Evolutionary conservation across 2,888 invertebrate genomes (phyloP).

Genomic region (Perizoma flavofasciatum): DNA sequence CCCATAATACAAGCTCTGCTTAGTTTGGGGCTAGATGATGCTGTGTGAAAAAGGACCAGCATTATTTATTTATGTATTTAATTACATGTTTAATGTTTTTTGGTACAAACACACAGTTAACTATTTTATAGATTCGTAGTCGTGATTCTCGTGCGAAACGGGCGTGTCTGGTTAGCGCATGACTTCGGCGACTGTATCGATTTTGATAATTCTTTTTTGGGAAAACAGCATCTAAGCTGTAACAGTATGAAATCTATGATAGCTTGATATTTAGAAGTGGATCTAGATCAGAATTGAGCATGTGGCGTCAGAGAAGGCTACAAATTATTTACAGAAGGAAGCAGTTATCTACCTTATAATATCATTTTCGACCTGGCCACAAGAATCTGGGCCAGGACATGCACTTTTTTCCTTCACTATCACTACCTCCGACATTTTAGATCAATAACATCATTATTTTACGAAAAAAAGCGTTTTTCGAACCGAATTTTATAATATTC

Average conservation of each 20-base stretch:
- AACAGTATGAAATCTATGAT: too few species aligned
- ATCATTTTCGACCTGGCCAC: neutral
- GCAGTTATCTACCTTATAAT: slow-evolving; percentile 6
- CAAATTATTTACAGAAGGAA: too few species aligned
- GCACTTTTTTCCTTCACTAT: slow-evolving; percentile 16
- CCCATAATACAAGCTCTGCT: too few species aligned
- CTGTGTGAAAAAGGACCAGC: too few species aligned
- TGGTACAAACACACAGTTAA: too few species aligned
- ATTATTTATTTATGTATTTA: too few species aligned
- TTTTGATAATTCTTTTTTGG: slow-evolving; percentile 18
- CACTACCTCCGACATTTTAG: slow-evolving; percentile 18
- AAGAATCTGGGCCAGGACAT: slow-evolving; percentile 7
- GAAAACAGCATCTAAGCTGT: neutral
- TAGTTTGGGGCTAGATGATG: too few species aligned
- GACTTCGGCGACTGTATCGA: slow-evolving; percentile 13
- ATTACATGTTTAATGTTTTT: too few species aligned
- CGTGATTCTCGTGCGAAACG: neutral
- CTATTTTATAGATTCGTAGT: neutral
- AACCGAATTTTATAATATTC: neutral
- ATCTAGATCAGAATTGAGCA: too few species aligned
- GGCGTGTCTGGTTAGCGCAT: slow-evolving; percentile 10
- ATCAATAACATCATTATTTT: neutral
- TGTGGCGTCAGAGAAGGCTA: too few species aligned
- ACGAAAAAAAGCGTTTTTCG: slow-evolving; percentile 2
- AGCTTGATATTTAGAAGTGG: too few species aligned